Conservation (phyloP, 1,140 invertebrate genomes). For the Bombus superbus region DNA sequence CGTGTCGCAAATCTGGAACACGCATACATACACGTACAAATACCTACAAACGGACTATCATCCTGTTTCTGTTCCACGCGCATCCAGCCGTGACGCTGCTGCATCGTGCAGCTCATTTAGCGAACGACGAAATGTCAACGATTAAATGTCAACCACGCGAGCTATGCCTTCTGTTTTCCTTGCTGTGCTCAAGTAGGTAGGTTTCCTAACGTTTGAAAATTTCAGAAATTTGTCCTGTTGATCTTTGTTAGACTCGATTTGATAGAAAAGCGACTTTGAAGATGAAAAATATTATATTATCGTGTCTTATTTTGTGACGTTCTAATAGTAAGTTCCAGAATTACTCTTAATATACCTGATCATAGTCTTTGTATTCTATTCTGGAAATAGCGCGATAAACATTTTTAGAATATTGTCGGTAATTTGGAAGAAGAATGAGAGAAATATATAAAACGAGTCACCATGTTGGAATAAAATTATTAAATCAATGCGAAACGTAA, state of each 20-base stretch:
- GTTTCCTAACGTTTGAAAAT: not conserved
- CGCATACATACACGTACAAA: not conserved
- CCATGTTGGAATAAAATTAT: not conserved
- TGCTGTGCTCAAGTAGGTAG: not conserved
- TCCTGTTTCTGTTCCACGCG: not conserved
- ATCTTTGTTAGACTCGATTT: not conserved
- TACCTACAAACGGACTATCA: not conserved
- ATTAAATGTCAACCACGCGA: slow-evolving; percentile 68
- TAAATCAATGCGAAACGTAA: slow-evolving; percentile 16
- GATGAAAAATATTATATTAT: too few species aligned
- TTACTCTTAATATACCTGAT: not conserved
- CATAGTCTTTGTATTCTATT: not conserved
- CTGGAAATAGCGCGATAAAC: not conserved
- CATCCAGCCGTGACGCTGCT: not conserved
- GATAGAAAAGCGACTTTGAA: not conserved
- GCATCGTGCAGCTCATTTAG: slow-evolving; percentile 54
- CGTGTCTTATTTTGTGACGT: too few species aligned
- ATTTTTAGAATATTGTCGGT: not conserved
- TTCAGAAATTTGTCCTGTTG: not conserved
- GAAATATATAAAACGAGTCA: not conserved
- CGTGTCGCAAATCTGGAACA: slow-evolving; percentile 57
- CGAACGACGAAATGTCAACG: slow-evolving; percentile 68
- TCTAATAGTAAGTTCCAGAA: not conserved
- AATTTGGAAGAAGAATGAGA: not conserved
- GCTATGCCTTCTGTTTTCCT: not conserved